Base-by-base conservation (phyloP, 37 sponge, comb jelly and placozoan genomes). In the Halisarca cf. caerulea region DNA sequence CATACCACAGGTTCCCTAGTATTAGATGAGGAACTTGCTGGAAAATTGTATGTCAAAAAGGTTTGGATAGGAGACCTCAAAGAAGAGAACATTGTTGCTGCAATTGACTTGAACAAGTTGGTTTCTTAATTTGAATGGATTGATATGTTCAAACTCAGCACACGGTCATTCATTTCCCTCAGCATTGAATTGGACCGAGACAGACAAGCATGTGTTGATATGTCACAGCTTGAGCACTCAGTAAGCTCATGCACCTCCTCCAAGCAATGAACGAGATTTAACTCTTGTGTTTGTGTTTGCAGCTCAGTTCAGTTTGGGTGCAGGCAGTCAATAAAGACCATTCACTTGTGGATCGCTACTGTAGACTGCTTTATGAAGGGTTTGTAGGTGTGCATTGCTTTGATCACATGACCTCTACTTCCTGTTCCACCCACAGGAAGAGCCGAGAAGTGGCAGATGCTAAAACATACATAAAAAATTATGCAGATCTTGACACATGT, bases 101-200 rank as follows among this genome's bases (percentile, higher is more conserved):
- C 82, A 33, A 85, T 81, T 1, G 75, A 89, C 36, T 28, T 89
- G 15, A 80, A 39, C 40, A 51, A 44, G 84, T 83, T 2, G 70
- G 72, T 45, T 39, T 18, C 28, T 1, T 34, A 25, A 83, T 4
- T 4, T 55, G 57, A 55, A 20, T 20, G 57, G 11, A 11, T 20
- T 55, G 57, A 20, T 11, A 17, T 55, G 57, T 11, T 55, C 57
- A 55, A 11, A 55, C 17, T 55, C 11, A 55, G 11, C 57, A 55
- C 57, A 55, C 17, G 57, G 11, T 55, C 57, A n/a, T 55, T 11
- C 17, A 17, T 55, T 20, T 55, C 11, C n/a, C 59, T 32, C 40
- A 86, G 86, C 11, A 66, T 89, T 30, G 20, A 70, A 35, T 27
- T 89, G 47, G 90, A 89, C 66, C 42, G 90, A 21, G 90, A 89